Percentiles rank a stretch among this genome's conserved stretches.
Conservation (phyloP, 2,797 vertebrate species). For the Liasis olivaceus region DNA sequence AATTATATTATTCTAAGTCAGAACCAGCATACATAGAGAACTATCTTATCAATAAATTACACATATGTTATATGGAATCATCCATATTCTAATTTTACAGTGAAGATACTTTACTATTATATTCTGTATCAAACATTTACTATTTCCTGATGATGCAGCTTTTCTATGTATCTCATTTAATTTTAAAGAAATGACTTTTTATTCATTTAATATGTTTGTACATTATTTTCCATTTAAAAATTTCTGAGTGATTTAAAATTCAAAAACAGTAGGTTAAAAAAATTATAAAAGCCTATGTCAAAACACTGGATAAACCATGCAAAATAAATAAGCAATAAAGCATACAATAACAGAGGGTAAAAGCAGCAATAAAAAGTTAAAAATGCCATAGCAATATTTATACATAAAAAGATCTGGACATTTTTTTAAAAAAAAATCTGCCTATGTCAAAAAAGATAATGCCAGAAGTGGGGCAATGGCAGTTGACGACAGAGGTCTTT, state of each 20-base stretch:
- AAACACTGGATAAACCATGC: background rate
- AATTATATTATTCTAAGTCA: constrained; percentile 37
- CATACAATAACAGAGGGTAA: background rate
- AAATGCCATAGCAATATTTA: background rate
- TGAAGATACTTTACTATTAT: constrained; percentile 26
- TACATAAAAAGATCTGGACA: background rate
- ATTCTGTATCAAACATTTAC: constrained; percentile 35
- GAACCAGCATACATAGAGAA: constrained; percentile 42
- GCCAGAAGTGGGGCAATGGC: background rate
- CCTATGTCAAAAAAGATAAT: background rate
- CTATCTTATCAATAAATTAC: constrained; percentile 47
- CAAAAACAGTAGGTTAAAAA: background rate
- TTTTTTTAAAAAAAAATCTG: background rate
- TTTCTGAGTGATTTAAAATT: background rate
- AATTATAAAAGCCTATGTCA: background rate
- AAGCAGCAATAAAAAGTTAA: background rate
- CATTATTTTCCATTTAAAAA: background rate
- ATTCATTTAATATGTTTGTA: background rate
- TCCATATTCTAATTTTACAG: constrained; percentile 30
- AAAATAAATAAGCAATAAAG: background rate
- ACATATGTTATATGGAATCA: constrained; percentile 32
- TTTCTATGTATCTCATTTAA: constrained; percentile 4
- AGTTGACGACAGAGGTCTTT: background rate
- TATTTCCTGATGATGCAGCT: background rate
- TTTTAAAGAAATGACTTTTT: background rate